These are phyloP conservation scores for Cylloceria caligata DNA, from an alignment of 2,888 invertebrate genomes.

Conservation along the genomic window DNA sequence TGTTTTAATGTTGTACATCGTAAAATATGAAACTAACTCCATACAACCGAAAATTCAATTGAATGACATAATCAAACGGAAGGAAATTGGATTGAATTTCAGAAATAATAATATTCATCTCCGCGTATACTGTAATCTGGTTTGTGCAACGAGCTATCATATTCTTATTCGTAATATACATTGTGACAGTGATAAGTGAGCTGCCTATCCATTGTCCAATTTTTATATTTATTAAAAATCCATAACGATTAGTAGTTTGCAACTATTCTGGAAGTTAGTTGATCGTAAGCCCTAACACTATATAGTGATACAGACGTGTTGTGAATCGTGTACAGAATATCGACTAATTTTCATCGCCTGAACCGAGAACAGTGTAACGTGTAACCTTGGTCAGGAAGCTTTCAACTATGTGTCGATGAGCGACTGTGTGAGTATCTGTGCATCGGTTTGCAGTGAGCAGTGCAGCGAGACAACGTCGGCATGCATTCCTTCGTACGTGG, in stretches of 20 bases:
- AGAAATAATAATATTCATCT: neutral
- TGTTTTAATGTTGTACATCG: neutral
- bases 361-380: neutral
- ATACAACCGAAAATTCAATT: neutral
- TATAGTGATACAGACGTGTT: neutral
- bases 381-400: slow-evolving; percentile 9
- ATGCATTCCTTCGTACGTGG: slow-evolving; percentile 80
- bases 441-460: slow-evolving; percentile 36
- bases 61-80: neutral
- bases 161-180: neutral
- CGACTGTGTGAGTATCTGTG: slow-evolving; percentile 16
- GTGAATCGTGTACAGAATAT: neutral
- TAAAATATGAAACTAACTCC: neutral
- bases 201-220: neutral
- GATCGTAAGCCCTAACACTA: neutral
- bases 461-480: slow-evolving; percentile 75
- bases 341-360: neutral
- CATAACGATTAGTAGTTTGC: neutral
- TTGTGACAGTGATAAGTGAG: no score
- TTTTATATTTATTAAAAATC: neutral
- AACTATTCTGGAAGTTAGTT: neutral
- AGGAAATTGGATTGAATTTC: neutral
- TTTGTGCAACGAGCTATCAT: neutral
- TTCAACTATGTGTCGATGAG: slow-evolving; percentile 22
- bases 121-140: neutral